Evolutionary conservation across 2,113 vertebrate species (phyloP).

Genomic region (Dermatemys mawii): DNA sequence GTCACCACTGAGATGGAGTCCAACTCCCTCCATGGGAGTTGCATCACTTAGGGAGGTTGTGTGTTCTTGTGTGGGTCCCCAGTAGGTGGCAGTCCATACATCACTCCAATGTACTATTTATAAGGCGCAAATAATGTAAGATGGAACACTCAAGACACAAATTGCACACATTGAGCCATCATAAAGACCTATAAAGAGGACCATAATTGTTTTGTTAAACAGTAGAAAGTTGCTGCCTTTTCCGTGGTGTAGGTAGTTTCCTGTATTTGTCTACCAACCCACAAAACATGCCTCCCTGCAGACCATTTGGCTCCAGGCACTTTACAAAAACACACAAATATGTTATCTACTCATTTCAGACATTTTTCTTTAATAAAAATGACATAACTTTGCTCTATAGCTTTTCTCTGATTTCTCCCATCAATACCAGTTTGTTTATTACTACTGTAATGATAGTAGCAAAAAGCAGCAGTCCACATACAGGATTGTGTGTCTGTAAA

Average conservation of each 20-base stretch:
- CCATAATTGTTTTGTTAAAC: not conserved
- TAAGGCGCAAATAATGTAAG: not conserved
- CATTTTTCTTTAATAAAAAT: not conserved
- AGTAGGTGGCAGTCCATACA: not conserved
- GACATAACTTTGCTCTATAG: not conserved
- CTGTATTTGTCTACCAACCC: not conserved
- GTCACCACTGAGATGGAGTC: not conserved
- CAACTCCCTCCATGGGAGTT: not conserved
- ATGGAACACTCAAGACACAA: not conserved
- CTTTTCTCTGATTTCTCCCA: not conserved
- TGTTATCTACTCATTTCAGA: too few relatives aligned
- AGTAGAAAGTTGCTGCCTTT: not conserved
- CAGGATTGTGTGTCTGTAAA: not conserved
- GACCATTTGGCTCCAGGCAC: not conserved
- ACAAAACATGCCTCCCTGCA: not conserved
- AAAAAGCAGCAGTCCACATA: not conserved
- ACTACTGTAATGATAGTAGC: not conserved
- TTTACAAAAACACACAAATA: not conserved
- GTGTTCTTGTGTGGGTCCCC: not conserved
- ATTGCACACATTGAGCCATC: not conserved
- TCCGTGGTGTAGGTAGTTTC: not conserved
- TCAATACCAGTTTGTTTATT: not conserved
- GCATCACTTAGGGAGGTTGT: not conserved
- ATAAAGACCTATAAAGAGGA: not conserved
- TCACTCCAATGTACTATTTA: not conserved